Evolutionary conservation across 2,113 vertebrate genomes (phyloP).

Genomic region (Formicarius rufipectus): DNA sequence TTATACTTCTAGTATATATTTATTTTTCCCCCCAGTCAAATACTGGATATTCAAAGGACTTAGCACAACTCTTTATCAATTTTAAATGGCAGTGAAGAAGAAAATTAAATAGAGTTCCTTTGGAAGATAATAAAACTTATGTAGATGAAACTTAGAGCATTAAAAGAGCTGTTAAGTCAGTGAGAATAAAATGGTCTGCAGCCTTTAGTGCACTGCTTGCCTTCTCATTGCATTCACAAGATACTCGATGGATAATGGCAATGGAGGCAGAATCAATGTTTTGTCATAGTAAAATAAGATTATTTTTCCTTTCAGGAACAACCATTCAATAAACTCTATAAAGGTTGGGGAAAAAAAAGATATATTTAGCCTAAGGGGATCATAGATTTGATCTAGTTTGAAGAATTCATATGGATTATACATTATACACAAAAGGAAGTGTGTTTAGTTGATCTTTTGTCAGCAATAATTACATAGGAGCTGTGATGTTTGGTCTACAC

Average conservation of each 20-base stretch:
- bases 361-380: background rate
- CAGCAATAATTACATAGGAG: background rate
- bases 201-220: background rate
- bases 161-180: conserved; percentile 33
- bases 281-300: background rate
- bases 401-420: background rate
- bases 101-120: conserved; percentile 44
- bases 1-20: background rate
- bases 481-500: background rate
- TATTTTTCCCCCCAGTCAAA: background rate
- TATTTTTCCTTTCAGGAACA: background rate
- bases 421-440: background rate
- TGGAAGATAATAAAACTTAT: conserved; percentile 52
- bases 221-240: background rate
- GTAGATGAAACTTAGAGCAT: conserved; percentile 22
- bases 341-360: background rate
- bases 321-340: background rate
- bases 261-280: background rate
- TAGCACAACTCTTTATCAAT: background rate
- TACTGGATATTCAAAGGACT: background rate
- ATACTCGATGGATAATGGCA: background rate
- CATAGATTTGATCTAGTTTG: background rate
- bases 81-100: conserved; percentile 33
- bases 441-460: background rate
- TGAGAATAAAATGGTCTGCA: background rate